These are phyloP conservation scores for Caradrina kadenii DNA, from an alignment of 2,888 invertebrate species.

Conservation along the genomic window DNA sequence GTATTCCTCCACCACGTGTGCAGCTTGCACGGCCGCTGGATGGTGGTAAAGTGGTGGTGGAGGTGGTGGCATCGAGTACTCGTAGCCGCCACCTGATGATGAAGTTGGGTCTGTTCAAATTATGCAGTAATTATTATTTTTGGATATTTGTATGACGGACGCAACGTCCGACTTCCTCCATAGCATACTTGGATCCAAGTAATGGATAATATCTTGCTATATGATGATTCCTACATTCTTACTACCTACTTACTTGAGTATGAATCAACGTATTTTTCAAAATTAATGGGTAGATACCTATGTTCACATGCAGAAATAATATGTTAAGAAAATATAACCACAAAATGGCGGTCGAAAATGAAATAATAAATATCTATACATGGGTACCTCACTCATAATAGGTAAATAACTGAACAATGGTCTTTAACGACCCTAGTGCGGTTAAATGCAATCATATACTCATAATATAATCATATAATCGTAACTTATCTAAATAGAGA, in stretches of 20 bases:
- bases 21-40: slow-evolving; percentile 67
- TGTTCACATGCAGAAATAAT: too few species aligned
- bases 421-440: too few species aligned
- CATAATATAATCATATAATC: too few species aligned
- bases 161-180: not conserved
- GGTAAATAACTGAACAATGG: not conserved
- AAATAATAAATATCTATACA: not conserved
- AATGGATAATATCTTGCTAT: too few species aligned
- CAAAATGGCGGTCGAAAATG: too few species aligned
- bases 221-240: too few species aligned
- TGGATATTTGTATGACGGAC: not conserved
- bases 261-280: too few species aligned
- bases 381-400: too few species aligned
- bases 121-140: slow-evolving; percentile 2
- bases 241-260: too few species aligned
- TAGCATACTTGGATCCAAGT: not conserved
- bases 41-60: slow-evolving; percentile 83
- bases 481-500: too few species aligned
- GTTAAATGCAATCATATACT: not conserved
- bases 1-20: slow-evolving; percentile 76
- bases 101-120: slow-evolving; percentile 33
- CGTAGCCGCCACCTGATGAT: slow-evolving; percentile 83
- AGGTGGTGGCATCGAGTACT: slow-evolving; percentile 86
- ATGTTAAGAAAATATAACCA: too few species aligned
- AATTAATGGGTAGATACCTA: too few species aligned